Conservation (phyloP, 1,140 invertebrate genomes). For the Psilanteris sp. region DNA sequence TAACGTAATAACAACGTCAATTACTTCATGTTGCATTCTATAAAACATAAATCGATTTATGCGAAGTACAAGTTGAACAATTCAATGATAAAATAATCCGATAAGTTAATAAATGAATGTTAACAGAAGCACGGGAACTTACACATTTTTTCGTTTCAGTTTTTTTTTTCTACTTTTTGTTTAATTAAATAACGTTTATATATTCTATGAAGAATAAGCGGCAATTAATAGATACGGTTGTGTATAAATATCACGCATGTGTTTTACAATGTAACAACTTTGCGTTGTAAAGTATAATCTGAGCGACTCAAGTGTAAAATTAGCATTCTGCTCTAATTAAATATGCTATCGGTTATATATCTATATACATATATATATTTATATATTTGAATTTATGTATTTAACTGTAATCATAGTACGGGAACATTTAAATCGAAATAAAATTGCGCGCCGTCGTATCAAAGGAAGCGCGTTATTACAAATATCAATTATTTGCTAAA, state of each 20-base stretch:
- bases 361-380: background rate
- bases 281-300: background rate
- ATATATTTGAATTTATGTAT: too few relatives aligned
- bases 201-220: too few relatives aligned
- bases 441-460: too few relatives aligned
- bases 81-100: constrained; percentile 1
- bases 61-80: background rate
- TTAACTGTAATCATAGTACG: too few relatives aligned
- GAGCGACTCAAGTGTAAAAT: constrained; percentile 8
- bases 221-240: too few relatives aligned
- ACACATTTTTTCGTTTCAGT: too few relatives aligned
- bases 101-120: too few relatives aligned
- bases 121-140: too few relatives aligned
- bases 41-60: background rate
- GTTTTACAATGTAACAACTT: constrained; percentile 16
- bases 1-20: constrained; percentile 11
- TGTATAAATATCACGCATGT: background rate
- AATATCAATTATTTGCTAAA: constrained; percentile 5
- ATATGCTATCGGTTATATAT: constrained; percentile 1
- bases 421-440: too few relatives aligned
- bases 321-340: constrained; percentile 18
- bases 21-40: constrained; percentile 1
- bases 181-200: constrained; percentile 1
- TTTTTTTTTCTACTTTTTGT: too few relatives aligned
- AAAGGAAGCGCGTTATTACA: constrained; percentile 1